Evolutionary conservation across 2,113 vertebrate species (phyloP).

Genomic region (Catharus bicknelli): DNA sequence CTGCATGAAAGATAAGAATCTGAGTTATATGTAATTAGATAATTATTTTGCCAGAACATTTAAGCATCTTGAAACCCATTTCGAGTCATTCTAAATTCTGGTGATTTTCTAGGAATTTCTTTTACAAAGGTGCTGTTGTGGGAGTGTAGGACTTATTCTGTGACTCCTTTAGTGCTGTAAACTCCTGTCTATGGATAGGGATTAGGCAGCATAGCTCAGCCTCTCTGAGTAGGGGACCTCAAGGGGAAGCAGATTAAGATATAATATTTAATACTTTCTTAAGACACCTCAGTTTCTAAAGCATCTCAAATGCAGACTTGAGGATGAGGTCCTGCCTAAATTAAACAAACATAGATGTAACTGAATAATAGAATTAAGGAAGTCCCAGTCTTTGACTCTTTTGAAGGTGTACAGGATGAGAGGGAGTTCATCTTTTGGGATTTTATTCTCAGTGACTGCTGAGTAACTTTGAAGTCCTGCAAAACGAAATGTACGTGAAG

Average conservation of each 20-base stretch:
- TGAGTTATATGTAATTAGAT: background rate
- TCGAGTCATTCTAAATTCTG: background rate
- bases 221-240: background rate
- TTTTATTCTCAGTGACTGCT: background rate
- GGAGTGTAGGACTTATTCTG: background rate
- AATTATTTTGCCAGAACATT: background rate
- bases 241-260: background rate
- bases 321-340: background rate
- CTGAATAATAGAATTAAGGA: background rate
- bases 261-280: background rate
- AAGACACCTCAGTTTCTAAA: background rate
- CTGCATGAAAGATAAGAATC: background rate
- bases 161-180: background rate
- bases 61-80: background rate
- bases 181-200: background rate
- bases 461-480: background rate
- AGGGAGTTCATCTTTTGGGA: background rate
- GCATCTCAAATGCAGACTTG: background rate
- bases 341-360: background rate
- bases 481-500: background rate
- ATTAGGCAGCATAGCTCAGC: background rate
- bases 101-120: background rate
- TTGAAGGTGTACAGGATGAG: background rate
- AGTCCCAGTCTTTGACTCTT: background rate
- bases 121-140: accelerated